Percentiles rank a stretch among this genome's conserved stretches.
phyloP scores from a whole-genome alignment of 2,888 invertebrate genomes.

The Gymnocheta viridis region DNA sequence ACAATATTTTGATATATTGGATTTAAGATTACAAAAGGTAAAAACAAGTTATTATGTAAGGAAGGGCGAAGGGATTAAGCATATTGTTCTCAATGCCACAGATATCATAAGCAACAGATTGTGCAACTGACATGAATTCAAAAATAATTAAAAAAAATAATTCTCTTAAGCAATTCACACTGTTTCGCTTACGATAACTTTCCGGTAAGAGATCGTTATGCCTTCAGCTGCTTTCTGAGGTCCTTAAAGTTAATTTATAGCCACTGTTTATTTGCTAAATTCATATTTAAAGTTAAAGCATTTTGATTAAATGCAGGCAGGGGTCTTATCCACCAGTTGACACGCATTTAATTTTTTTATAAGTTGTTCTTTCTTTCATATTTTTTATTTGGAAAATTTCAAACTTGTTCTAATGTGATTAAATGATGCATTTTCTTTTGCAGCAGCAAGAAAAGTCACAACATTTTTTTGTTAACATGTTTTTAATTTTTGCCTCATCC shows the following conservation, averaged over 20 bases:
- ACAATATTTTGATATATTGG: too few relatives aligned
- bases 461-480: constrained; percentile 7
- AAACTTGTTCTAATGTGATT: constrained; percentile 43
- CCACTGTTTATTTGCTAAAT: constrained; percentile 15
- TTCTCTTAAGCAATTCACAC: too few relatives aligned
- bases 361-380: not conserved
- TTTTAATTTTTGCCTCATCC: constrained; percentile 24
- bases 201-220: too few relatives aligned
- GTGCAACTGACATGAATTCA: too few relatives aligned
- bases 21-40: too few relatives aligned
- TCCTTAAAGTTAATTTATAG: not conserved
- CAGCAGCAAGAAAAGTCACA: constrained; percentile 11
- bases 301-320: not conserved
- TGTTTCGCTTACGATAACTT: too few relatives aligned
- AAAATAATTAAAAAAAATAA: too few relatives aligned
- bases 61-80: too few relatives aligned
- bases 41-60: too few relatives aligned
- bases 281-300: not conserved
- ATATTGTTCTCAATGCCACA: too few relatives aligned
- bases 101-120: too few relatives aligned
- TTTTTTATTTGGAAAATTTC: constrained; percentile 15
- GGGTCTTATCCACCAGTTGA: not conserved
- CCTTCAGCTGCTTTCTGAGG: too few relatives aligned
- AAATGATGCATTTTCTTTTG: constrained; percentile 29
- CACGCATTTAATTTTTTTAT: not conserved